phyloP scores from a whole-genome alignment of 2,797 vertebrate species.

The Bovichtus diacanthus region DNA sequence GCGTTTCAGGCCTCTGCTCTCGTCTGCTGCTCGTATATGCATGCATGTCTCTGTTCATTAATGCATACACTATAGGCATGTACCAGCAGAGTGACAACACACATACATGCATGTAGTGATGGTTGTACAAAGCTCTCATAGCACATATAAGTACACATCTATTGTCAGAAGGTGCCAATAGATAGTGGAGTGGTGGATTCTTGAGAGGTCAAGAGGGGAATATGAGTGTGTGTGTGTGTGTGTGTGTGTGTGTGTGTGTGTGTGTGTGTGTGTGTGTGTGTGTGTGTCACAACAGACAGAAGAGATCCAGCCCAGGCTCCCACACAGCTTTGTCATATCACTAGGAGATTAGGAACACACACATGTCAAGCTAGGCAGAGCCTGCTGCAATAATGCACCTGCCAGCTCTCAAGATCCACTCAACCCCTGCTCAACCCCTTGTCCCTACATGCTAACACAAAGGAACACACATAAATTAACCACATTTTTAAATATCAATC shows the following conservation, averaged over 20 bases:
- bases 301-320: constrained; percentile 69
- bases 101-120: constrained; percentile 34
- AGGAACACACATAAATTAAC: constrained; percentile 11
- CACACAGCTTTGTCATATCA: constrained; percentile 86
- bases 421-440: constrained; percentile 67
- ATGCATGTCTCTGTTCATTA: constrained; percentile 25
- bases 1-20: constrained; percentile 16
- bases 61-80: constrained; percentile 19
- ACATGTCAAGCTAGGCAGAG: constrained; percentile 79
- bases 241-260: constrained; percentile 52
- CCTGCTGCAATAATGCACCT: constrained; percentile 84
- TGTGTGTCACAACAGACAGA: constrained; percentile 75
- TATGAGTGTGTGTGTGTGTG: constrained; percentile 46
- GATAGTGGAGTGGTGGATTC: constrained; percentile 49
- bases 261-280: constrained; percentile 51
- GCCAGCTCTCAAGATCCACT: constrained; percentile 80
- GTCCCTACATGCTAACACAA: constrained; percentile 50
- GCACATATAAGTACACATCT: constrained; percentile 46
- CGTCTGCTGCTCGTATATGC: constrained; percentile 11
- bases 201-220: constrained; percentile 71
- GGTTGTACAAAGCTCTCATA: constrained; percentile 44
- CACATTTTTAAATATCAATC: constrained; percentile 36
- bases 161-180: constrained; percentile 47
- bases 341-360: constrained; percentile 83
- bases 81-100: constrained; percentile 39